Percentiles rank a stretch among this genome's conserved stretches.
phyloP scores from a whole-genome alignment of 1,140 invertebrate species.

The Mamestra configurata region DNA sequence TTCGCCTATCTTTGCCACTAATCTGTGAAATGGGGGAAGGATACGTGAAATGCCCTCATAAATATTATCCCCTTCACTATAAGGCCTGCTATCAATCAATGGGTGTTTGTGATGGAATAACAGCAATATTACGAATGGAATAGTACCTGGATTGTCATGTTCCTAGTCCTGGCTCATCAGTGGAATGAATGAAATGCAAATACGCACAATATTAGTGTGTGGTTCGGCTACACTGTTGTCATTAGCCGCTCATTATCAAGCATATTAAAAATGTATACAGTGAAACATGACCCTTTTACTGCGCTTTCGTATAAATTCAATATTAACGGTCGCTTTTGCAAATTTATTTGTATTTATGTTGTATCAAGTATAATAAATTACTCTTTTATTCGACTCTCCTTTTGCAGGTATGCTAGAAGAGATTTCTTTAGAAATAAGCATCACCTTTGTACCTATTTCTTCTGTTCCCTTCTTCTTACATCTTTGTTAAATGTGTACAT shows the following conservation, averaged over 20 bases:
- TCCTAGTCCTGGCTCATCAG: neutral
- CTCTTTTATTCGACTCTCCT: too few relatives aligned
- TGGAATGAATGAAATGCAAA: neutral
- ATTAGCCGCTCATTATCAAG: constrained; percentile 4
- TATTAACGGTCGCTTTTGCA: neutral
- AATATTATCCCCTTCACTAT: neutral
- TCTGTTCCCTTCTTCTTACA: too few relatives aligned
- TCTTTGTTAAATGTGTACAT: too few relatives aligned
- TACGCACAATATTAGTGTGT: neutral
- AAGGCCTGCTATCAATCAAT: constrained; percentile 1
- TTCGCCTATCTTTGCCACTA: neutral
- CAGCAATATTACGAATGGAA: constrained; percentile 3
- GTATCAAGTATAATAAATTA: too few relatives aligned
- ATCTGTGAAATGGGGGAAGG: neutral
- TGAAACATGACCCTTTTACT: neutral
- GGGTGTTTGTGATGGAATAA: neutral
- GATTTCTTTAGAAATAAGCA: too few relatives aligned
- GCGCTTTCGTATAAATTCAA: neutral
- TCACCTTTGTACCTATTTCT: too few relatives aligned
- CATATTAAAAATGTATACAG: neutral
- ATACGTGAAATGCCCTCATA: neutral
- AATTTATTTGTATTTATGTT: neutral
- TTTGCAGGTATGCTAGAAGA: too few relatives aligned
- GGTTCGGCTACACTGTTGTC: neutral
- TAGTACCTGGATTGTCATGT: constrained; percentile 2